Base-by-base conservation (phyloP, 2,797 vertebrate genomes). In the Argyrosomus regius region DNA sequence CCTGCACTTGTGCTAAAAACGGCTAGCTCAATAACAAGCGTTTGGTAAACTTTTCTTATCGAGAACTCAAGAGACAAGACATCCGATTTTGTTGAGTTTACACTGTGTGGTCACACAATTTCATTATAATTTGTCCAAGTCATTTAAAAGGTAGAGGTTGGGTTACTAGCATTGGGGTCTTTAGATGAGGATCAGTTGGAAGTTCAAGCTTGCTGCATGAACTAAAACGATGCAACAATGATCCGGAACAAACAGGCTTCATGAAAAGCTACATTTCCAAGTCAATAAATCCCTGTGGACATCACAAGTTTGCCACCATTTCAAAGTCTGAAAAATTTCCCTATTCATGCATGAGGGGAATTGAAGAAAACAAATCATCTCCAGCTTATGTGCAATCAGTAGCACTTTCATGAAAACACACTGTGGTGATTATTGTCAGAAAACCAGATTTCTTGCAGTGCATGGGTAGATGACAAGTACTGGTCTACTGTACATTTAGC, bases 1-100 rank as follows among this genome's bases (percentile, higher is more conserved):
- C 43, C 65, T 69, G 4, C 17, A 20, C 28, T 72, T 68, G 53
- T 10, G 62, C 45, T 45, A 5, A 45, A 57, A 68, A 39, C 35
- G 35, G 2, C 8, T 9, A 39, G 8, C 8, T 9, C 35, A 39
- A 39, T 39, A 9, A 39, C 8, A 39, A 39, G 35, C 35, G 8
- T 1, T 31, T 31, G 31, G 6, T 31, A 31, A 31, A 31, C 31
- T 39, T 39, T 39, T 39, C 35, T 39, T 39, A 39, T 39, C 35
- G 31, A 31, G 6, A 31, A 31, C 31, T 31, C 31, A 7, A 31
- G 31, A 7, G 31, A 7, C 31, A 31, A 31, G 31, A 31, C 6
- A 6, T 31, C 6, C 6, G 31, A 31, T 31, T 58, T 46, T 69
- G 31, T 49, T 61, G 54, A 50, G 57, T 28, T 6, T 31, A 6